phyloP scores from a whole-genome alignment of 2,113 vertebrate genomes.

The Romanogobio albipinnatus region DNA sequence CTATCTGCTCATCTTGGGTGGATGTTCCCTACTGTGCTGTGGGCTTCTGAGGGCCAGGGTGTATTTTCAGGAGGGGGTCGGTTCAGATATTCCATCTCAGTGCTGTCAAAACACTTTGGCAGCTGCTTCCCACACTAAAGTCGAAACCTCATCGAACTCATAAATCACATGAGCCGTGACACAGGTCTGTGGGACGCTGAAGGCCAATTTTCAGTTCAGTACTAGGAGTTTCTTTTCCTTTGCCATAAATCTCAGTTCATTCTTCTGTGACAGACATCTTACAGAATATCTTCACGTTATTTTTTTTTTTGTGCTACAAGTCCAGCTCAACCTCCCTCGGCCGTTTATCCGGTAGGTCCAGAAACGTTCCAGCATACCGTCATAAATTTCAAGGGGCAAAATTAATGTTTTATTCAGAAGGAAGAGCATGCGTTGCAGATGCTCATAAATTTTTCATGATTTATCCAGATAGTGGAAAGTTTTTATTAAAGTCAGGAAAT shows the following conservation, averaged over 20 bases:
- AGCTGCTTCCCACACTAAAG: constrained; percentile 47
- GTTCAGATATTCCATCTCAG: constrained; percentile 22
- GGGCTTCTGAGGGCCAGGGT: constrained; percentile 25
- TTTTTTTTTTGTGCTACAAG: neutral
- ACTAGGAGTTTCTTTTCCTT: constrained; percentile 58
- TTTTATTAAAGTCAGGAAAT: constrained; percentile 36
- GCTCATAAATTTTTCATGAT: constrained; percentile 48
- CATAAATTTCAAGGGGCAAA: constrained; percentile 40
- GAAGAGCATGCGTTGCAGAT: constrained; percentile 41
- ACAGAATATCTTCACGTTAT: constrained; percentile 31
- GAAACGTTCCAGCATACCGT: neutral
- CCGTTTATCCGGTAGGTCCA: constrained; percentile 26
- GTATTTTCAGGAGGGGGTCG: constrained; percentile 8
- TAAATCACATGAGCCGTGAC: constrained; percentile 46
- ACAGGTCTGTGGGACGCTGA: constrained; percentile 16
- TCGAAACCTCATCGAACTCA: constrained; percentile 38
- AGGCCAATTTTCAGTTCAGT: constrained; percentile 45
- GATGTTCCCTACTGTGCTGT: constrained; percentile 42
- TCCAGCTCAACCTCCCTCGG: neutral
- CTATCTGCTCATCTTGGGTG: constrained; percentile 53
- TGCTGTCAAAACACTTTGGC: constrained; percentile 51
- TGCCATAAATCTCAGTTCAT: constrained; percentile 64
- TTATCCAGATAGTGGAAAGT: constrained; percentile 16
- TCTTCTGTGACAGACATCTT: constrained; percentile 60
- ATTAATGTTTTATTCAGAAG: constrained; percentile 52